Conservation (phyloP, 2,888 invertebrate genomes). For the Maniola hyperantus region DNA sequence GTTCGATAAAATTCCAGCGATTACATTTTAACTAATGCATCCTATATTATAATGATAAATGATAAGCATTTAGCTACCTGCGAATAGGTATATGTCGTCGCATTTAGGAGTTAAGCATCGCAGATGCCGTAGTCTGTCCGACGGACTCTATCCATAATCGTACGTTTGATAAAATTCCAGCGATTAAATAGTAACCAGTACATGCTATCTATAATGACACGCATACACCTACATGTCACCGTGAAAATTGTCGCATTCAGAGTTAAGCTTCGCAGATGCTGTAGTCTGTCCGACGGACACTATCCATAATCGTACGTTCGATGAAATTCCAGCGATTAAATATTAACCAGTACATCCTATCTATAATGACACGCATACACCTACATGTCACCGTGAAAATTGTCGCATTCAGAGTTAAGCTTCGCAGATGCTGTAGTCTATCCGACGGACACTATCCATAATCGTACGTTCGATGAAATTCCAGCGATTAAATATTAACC, state of each 20-base stretch:
- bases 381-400: background rate
- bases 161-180: constrained; percentile 25
- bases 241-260: background rate
- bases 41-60: constrained; percentile 19
- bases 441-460: background rate
- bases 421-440: background rate
- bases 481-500: constrained; percentile 27
- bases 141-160: background rate
- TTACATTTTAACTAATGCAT: constrained; percentile 23
- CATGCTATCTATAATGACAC: constrained; percentile 22
- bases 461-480: constrained; percentile 25
- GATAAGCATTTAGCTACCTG: too few species aligned
- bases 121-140: background rate
- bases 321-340: constrained; percentile 30
- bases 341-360: constrained; percentile 21
- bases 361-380: constrained; percentile 21
- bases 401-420: background rate
- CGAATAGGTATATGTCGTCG: too few species aligned
- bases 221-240: constrained; percentile 10
- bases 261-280: background rate
- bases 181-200: constrained; percentile 25
- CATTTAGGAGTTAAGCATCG: background rate
- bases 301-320: background rate
- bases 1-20: constrained; percentile 28
- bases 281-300: background rate